Evolutionary conservation across 2,113 vertebrate genomes (phyloP), one percentile per base, ranked within the genome.

Genomic region (Halichoeres trimaculatus): DNA sequence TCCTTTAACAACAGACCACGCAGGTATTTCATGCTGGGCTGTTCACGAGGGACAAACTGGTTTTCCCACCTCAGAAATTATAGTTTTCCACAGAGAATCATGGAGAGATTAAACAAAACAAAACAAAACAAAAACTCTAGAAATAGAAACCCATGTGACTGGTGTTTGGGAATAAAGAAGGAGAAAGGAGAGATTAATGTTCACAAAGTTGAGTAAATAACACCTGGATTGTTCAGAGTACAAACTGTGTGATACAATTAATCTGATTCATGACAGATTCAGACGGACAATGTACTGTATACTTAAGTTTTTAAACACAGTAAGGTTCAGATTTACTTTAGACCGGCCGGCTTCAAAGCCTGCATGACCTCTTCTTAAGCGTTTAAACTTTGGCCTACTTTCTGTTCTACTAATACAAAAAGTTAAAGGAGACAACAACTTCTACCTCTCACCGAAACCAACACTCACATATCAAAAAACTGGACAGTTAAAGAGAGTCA

Each of bases 51-150:
- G 2, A 62, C 34, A 65, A 83, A 86, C 85, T 43, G 79, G 74
- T 86, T 91, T 72, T 40, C 72, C 76, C 59, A 70, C 83, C 40
- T 78, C 14, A 8, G 48, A 71, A 57, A 71, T 70, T 17, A 76
- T 20, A 38, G 36, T 59, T 67, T 63, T 48, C 47, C 38, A 8
- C 2, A 10, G n/a, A 26, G 26, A 53, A 59, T 67, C 20, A 51
- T 38, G 38, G 16, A 48, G 63, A 54, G 43, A 45, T 80, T 35
- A 58, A 43, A 64, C 3, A 45, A 62, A 71, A 84, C 53, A 24
- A 65, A 60, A 63, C 1, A 45, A 62, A 71, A 84, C 53, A 24
- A 65, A 60, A 63, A 1, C 10, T n/a, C 8, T 48, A 41, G 55
- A 26, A 67, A 73, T 8, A 38, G 59, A 70, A 35, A 38, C 22